phyloP scores from a whole-genome alignment of 1,140 invertebrate species.

The Magallana gigas region DNA sequence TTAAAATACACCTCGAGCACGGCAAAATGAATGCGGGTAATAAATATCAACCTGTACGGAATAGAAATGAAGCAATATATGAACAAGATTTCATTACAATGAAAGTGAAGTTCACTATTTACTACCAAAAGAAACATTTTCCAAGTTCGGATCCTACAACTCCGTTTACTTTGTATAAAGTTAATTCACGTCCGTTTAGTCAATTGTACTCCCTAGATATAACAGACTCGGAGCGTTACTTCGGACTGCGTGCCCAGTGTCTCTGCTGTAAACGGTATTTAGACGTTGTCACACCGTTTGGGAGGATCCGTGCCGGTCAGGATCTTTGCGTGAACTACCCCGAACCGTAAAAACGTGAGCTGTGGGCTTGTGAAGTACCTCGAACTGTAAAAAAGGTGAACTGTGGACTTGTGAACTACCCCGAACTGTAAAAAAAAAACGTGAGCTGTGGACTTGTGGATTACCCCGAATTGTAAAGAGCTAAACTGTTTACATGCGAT shows the following conservation, averaged over 20 bases:
- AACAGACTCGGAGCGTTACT: neutral
- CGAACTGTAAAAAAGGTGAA: too few species aligned
- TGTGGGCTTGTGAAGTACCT: too few species aligned
- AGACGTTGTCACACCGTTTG: neutral
- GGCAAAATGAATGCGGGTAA: neutral
- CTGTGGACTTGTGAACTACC: too few species aligned
- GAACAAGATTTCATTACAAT: neutral
- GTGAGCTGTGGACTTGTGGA: too few species aligned
- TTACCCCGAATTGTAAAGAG: too few species aligned
- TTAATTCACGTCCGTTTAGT: neutral
- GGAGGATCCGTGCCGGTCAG: neutral
- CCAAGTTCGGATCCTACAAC: neutral
- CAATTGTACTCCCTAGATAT: neutral
- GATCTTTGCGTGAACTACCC: neutral
- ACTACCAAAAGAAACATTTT: slow-evolving; percentile 13
- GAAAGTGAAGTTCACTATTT: neutral
- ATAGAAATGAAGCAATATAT: neutral
- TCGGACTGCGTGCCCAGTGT: neutral
- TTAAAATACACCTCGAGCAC: neutral
- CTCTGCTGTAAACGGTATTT: neutral
- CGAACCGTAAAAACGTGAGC: neutral
- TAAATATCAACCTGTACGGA: neutral
- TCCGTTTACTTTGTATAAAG: neutral
- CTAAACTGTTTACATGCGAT: too few species aligned
- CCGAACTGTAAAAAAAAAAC: too few species aligned